Conservation (phyloP, 2,113 vertebrate species). For the Callaeas wilsoni region DNA sequence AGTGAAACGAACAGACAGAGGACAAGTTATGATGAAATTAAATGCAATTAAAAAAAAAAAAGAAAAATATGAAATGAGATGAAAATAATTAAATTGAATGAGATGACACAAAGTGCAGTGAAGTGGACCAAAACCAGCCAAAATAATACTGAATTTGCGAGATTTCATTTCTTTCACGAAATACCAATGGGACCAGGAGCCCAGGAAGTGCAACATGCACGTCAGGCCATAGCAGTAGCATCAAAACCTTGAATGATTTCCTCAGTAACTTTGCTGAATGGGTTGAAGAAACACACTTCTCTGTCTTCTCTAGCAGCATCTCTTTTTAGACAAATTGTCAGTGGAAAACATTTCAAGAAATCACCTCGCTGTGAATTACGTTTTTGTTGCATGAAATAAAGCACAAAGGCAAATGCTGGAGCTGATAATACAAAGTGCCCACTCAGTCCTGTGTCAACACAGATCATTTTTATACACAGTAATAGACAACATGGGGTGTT, state of each 20-base stretch:
- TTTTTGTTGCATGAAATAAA: slow-evolving; percentile 50
- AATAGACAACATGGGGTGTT: not conserved
- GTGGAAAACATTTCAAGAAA: slow-evolving; percentile 49
- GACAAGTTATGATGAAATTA: not conserved
- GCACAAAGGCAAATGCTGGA: slow-evolving; percentile 18
- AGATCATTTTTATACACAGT: slow-evolving; percentile 45
- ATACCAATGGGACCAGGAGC: not conserved
- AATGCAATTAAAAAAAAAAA: not conserved
- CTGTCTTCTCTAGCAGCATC: not conserved
- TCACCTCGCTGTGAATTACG: slow-evolving; percentile 41
- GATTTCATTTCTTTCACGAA: not conserved
- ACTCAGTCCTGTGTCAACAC: slow-evolving; percentile 47
- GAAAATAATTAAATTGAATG: not conserved
- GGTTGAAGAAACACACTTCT: not conserved
- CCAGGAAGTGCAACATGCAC: not conserved
- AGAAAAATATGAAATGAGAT: not conserved
- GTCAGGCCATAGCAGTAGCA: not conserved
- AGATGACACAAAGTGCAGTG: not conserved
- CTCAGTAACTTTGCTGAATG: not conserved
- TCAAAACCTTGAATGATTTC: not conserved
- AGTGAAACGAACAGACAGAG: accelerated
- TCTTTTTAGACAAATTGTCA: slow-evolving; percentile 28
- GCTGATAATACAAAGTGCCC: slow-evolving; percentile 38
- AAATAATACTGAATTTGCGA: not conserved
- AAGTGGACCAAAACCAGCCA: not conserved